These are phyloP conservation scores for Amblyopsis rosae DNA, from an alignment of 2,113 vertebrate genomes.

Conservation along the genomic window DNA sequence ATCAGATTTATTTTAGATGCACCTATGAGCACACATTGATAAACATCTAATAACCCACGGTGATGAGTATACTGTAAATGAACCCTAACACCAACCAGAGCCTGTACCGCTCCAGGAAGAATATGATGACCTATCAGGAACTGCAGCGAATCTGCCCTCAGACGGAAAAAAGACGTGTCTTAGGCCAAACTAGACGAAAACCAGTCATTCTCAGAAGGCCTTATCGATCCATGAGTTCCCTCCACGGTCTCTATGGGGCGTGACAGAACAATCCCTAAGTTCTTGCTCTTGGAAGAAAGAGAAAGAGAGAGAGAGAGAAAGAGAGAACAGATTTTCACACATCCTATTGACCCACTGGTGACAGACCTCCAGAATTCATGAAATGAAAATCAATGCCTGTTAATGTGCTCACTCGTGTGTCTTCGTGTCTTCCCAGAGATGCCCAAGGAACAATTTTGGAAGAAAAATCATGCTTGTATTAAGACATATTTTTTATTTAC, in stretches of 20 bases:
- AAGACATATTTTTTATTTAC: conserved; percentile 39
- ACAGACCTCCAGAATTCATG: conserved; percentile 52
- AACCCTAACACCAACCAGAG: not conserved
- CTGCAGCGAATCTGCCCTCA: not conserved
- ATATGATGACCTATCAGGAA: not conserved
- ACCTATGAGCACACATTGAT: not conserved
- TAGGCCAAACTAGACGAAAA: not conserved
- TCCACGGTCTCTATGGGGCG: conserved; percentile 54
- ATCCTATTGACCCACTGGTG: conserved; percentile 54
- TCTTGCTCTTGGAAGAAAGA: conserved; percentile 9
- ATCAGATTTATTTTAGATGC: no score
- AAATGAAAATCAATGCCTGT: conserved; percentile 70
- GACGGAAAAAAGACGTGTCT: not conserved
- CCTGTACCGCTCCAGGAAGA: not conserved
- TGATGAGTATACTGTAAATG: not conserved
- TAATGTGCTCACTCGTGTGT: conserved; percentile 48
- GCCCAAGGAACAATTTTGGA: conserved; percentile 46
- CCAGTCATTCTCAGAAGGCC: conserved; percentile 32
- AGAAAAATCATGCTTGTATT: conserved; percentile 24
- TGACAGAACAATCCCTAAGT: conserved; percentile 49
- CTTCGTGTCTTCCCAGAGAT: conserved; percentile 38
- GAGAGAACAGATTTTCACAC: conserved; percentile 65
- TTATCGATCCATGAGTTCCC: conserved; percentile 45
- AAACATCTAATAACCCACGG: not conserved
- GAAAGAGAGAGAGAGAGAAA: conserved; percentile 11